Evolutionary conservation across 2,888 invertebrate species (phyloP), one percentile per base, ranked within the genome.

Genomic region (Lepidocyrtoides sp.): DNA sequence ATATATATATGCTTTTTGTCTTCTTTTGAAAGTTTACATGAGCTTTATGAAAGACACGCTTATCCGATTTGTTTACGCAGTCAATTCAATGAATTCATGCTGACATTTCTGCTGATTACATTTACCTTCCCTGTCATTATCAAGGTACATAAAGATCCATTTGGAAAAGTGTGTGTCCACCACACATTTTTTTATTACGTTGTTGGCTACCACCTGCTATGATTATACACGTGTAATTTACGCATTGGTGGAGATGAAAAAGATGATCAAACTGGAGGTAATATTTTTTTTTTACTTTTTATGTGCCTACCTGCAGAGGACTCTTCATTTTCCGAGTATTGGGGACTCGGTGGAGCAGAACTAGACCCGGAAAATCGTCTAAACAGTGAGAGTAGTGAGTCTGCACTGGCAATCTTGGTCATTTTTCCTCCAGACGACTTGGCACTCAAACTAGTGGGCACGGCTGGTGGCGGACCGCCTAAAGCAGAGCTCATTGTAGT

Each of bases 321-420:
- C 93, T 95, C 94, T 0, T 97, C 97, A 93, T 97, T 96, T 95
- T 97, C 97, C 91, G 96, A 97, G 44, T 97, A 97, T 95, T 97
- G 97, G 5, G 97, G 97, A 93, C 97, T 97, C 2, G 97, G 97
- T 14, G 97, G 97, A 26, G 97, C 97, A 14, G 97, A 97, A 26
- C 97, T 97, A 77, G 97, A 97, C 7, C 93, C 93, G 54, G 94
- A 94, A 77, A 94, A 94, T 75, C 94, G 92, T 29, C 94, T 88
- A 95, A 97, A 97, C 97, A 97, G 97, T 10, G 97, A 97, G 92
- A 97, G 95, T 93, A 97, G 97, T 0, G 97, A 97, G 95, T 98
- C 97, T 10, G 97, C 97, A 94, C 97, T 97, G 36, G 97, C 96
- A 79, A 97, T 97, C 95, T 97, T 97, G 93, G 96, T 96, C 72